Evolutionary conservation across 2,113 vertebrate genomes (phyloP).

Genomic region (Corythoichthys intestinalis): DNA sequence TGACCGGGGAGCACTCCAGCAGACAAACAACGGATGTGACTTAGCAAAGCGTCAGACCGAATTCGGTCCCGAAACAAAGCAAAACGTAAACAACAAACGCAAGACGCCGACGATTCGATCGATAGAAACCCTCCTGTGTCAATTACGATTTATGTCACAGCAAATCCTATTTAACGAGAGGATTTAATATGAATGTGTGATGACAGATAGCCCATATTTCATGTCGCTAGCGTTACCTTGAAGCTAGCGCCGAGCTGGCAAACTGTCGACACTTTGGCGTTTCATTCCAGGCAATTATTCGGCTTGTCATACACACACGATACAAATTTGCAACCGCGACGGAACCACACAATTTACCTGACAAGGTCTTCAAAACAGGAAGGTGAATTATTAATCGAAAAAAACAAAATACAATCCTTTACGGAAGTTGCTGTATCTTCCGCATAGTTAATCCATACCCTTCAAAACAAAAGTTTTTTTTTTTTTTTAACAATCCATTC

Average conservation of each 20-base stretch:
- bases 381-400: slow-evolving; percentile 62
- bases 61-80: slow-evolving; percentile 4
- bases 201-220: slow-evolving; percentile 3
- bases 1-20: background rate
- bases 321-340: background rate
- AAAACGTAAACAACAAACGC: slow-evolving; percentile 32
- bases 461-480: background rate
- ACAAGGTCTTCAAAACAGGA: slow-evolving; percentile 44
- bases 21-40: slow-evolving; percentile 32
- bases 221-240: slow-evolving; percentile 46
- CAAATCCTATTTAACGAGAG: no score
- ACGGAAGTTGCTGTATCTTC: slow-evolving; percentile 53
- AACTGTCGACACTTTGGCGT: slow-evolving; percentile 14
- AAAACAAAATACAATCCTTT: slow-evolving; percentile 52
- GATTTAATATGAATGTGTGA: background rate
- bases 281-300: background rate
- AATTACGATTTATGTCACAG: background rate
- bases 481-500: background rate
- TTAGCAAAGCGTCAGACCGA: slow-evolving; percentile 32
- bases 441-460: background rate
- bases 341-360: slow-evolving; percentile 49
- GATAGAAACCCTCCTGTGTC: background rate
- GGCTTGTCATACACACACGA: background rate
- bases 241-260: slow-evolving; percentile 47
- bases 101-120: background rate